Base-by-base conservation (phyloP, 2,113 vertebrate species). In the Larimichthys polyactis region DNA sequence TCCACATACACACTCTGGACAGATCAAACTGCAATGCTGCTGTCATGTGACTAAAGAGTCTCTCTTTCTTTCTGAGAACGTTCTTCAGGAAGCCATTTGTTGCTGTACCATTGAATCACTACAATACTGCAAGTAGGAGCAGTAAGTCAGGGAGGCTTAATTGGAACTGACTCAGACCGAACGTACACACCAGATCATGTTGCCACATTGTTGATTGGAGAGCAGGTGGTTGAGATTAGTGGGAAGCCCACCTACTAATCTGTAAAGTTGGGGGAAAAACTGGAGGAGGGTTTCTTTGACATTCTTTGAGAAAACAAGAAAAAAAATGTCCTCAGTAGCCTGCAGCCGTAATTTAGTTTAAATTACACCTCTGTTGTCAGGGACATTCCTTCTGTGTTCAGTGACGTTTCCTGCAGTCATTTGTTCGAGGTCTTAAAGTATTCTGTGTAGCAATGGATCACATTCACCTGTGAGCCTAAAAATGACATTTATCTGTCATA, bases 221-320 rank as follows among this genome's bases (percentile, higher is more conserved):
- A 58, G 20, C 54, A 48, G 64, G 54, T n/a, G 64, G 55, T 52
- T 24, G 55, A 40, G 55, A 69, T 51, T 12, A 59, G 74, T 32
- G 46, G 29, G 29, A 49, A 64, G n/a, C 20, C 48, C 29, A 10
- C 16, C 7, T 46, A 29, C 44, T 67, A 48, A 22, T 43, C 72
- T 24, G 14, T 9, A 3, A 19, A 19, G 58, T 51, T 75, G 20
- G 17, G 15, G 40, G 24, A 57, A 49, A 32, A 62, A 29, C 59
- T 24, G 71, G 29, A 64, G 32, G 72, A 40, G 36, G 36, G 36
- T 40, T 40, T 40, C 7, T 36, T 36, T 36, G 7, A 36, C 36
- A 36, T 36, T 40, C 7, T 40, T 8, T 40, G 36, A 49, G 46
- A 48, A 48, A 48, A 48, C 46, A 44, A 44, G 15, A 48, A 68